Evolutionary conservation across 2,113 vertebrate genomes (phyloP).

Genomic region (Anoplopoma fimbria): DNA sequence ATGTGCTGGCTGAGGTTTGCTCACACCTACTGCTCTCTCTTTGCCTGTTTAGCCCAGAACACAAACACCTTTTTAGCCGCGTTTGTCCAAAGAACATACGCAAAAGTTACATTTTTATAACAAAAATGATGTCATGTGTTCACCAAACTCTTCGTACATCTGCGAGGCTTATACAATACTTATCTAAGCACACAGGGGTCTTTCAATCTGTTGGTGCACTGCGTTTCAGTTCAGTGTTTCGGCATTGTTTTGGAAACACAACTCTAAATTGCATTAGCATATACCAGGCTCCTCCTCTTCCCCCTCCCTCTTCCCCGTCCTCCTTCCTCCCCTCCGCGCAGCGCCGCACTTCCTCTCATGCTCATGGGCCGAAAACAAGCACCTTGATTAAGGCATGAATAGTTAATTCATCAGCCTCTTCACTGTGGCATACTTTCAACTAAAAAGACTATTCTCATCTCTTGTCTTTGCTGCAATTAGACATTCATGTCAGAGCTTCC

Average conservation of each 20-base stretch:
- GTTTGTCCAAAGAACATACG: background rate
- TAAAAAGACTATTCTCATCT: slow-evolving; percentile 84
- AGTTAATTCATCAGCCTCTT: slow-evolving; percentile 85
- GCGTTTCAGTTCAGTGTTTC: slow-evolving; percentile 62
- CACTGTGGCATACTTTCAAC: slow-evolving; percentile 77
- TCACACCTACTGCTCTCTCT: slow-evolving; percentile 45
- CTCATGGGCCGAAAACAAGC: slow-evolving; percentile 84
- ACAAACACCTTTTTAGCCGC: background rate
- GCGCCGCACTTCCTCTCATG: slow-evolving; percentile 76
- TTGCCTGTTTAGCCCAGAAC: slow-evolving; percentile 26
- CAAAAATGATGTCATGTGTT: background rate
- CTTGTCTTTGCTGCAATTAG: slow-evolving; percentile 84
- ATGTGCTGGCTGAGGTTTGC: slow-evolving; percentile 52
- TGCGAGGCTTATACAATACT: background rate
- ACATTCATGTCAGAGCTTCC: slow-evolving; percentile 82
- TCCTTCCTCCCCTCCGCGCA: slow-evolving; percentile 21
- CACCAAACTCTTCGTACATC: background rate
- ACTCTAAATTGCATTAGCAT: slow-evolving; percentile 84
- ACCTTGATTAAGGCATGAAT: slow-evolving; percentile 87
- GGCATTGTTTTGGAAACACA: slow-evolving; percentile 74
- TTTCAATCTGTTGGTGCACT: background rate
- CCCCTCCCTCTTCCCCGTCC: background rate
- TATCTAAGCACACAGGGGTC: background rate
- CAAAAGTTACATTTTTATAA: background rate
- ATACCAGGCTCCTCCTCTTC: slow-evolving; percentile 73